phyloP scores from a whole-genome alignment of 2,113 vertebrate genomes.

The Typhlomys cinereus region DNA sequence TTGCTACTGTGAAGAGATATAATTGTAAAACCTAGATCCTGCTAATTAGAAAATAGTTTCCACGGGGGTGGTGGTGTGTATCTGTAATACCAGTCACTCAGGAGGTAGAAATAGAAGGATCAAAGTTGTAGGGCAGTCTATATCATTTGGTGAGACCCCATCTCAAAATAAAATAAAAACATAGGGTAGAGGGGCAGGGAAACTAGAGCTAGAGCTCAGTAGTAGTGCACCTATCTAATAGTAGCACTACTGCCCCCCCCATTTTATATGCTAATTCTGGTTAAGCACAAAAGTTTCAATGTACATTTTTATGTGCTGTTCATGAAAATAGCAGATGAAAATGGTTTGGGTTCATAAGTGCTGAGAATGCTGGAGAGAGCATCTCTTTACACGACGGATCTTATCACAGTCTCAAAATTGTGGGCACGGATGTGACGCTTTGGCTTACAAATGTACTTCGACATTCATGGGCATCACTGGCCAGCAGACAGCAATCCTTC shows the following conservation, averaged over 20 bases:
- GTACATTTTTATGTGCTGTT: background rate
- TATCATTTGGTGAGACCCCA: background rate
- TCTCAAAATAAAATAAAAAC: background rate
- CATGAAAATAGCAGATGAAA: constrained; percentile 12
- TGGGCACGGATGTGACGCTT: background rate
- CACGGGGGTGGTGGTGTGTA: background rate
- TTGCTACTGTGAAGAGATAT: background rate
- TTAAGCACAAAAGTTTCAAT: background rate
- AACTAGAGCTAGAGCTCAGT: background rate
- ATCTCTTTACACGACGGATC: background rate
- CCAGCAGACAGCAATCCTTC: background rate
- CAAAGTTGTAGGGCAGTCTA: background rate
- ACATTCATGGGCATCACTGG: background rate
- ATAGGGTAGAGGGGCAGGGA: too few species aligned
- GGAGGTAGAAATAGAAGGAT: background rate
- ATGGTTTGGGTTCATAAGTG: background rate
- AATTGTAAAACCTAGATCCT: background rate
- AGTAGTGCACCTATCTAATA: background rate
- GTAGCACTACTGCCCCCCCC: background rate
- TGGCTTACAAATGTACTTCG: background rate
- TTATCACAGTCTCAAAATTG: background rate
- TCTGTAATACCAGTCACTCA: background rate
- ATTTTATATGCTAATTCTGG: background rate
- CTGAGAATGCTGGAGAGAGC: background rate
- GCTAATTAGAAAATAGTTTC: background rate